A percentile compares a stretch with the other conserved stretches of the same genome.
Evolutionary conservation across 1,140 invertebrate species (phyloP).

Genomic region (Aphaenogaster ashmeadi): DNA sequence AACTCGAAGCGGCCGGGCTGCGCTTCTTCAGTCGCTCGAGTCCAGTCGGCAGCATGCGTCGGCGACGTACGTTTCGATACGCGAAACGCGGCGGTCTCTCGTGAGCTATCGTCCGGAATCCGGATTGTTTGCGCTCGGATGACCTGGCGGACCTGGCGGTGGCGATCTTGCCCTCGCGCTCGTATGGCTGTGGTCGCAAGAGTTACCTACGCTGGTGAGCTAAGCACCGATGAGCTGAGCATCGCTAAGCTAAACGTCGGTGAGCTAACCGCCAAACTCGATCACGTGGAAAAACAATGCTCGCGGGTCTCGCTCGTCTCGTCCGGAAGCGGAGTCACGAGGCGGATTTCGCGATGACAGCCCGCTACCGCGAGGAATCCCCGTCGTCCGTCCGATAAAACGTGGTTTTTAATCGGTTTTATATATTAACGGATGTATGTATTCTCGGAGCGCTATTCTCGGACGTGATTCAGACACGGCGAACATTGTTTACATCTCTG

Average conservation of each 20-base stretch:
- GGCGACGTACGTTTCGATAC: neutral
- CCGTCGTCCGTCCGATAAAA: neutral
- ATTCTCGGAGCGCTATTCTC: conserved; percentile 14
- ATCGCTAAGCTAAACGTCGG: too few relatives aligned
- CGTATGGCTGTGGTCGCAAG: neutral
- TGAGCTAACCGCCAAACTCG: too few relatives aligned
- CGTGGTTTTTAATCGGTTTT: neutral
- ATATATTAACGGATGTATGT: too few relatives aligned
- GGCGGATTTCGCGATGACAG: neutral
- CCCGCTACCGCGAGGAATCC: neutral
- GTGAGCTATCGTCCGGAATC: neutral
- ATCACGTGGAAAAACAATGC: conserved; percentile 32
- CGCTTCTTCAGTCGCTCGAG: neutral
- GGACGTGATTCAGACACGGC: conserved; percentile 32
- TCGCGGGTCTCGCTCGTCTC: too few relatives aligned
- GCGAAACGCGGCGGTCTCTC: neutral
- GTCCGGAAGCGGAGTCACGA: neutral
- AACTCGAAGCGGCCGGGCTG: too few relatives aligned
- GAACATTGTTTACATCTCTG: neutral
- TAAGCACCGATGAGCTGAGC: neutral
- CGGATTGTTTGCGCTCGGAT: conserved; percentile 10
- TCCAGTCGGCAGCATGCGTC: conserved; percentile 10
- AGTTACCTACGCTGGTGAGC: conserved; percentile 22
- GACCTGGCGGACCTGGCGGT: neutral
- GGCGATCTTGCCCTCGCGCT: neutral